Percentiles rank a stretch among this genome's conserved stretches.
phyloP scores from a whole-genome alignment of 2,888 invertebrate genomes.

The Periphyllus acericola region DNA sequence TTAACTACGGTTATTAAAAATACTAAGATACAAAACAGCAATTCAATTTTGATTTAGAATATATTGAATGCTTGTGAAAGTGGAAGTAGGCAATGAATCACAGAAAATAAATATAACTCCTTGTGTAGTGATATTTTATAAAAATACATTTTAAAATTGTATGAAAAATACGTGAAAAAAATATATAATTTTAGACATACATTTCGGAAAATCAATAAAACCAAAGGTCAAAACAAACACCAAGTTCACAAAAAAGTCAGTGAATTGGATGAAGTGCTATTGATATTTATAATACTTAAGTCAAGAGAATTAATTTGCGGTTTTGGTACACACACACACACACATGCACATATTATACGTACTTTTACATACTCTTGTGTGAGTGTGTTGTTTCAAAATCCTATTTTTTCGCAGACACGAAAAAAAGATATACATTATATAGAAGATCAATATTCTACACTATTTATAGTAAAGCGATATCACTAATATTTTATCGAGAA shows the following conservation, averaged over 20 bases:
- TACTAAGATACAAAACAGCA: not conserved
- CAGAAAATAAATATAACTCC: not conserved
- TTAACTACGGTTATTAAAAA: not conserved
- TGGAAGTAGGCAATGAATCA: not conserved
- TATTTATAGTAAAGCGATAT: too few relatives aligned
- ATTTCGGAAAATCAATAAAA: constrained; percentile 50
- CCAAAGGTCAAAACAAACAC: constrained; percentile 43
- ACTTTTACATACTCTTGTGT: not conserved
- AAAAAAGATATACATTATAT: too few relatives aligned
- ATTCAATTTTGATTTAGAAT: not conserved
- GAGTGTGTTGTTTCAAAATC: not conserved
- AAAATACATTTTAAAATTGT: constrained; percentile 12
- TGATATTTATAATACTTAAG: constrained; percentile 8
- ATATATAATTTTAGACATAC: constrained; percentile 44
- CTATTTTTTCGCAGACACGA: not conserved
- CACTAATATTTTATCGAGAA: too few relatives aligned
- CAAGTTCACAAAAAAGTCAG: not conserved
- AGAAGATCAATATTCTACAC: too few relatives aligned
- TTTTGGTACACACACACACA: not conserved
- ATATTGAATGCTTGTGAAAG: not conserved
- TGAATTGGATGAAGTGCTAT: not conserved
- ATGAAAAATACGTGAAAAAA: constrained; percentile 17
- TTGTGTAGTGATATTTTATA: not conserved
- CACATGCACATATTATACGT: not conserved
- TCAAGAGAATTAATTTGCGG: not conserved